phyloP scores from a whole-genome alignment of 2,113 vertebrate genomes.

The Balaeniceps rex region DNA sequence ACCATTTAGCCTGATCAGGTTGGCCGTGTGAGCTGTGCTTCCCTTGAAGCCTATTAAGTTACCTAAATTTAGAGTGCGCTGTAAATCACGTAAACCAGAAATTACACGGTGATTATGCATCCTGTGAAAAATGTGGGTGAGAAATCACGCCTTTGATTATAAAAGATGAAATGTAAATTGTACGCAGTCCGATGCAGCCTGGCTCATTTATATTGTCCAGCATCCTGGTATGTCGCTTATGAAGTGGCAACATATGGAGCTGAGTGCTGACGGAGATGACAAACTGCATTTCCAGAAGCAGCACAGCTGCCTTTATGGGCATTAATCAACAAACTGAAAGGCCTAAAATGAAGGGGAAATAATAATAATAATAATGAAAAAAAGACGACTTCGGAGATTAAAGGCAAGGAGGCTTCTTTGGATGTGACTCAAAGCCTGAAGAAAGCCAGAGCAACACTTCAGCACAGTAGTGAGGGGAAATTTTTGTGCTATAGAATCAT shows the following conservation, averaged over 20 bases:
- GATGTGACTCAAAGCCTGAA: neutral
- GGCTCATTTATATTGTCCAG: neutral
- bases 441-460: neutral
- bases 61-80: neutral
- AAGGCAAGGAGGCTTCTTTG: neutral
- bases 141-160: neutral
- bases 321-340: neutral
- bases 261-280: neutral
- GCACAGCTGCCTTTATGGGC: neutral
- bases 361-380: neutral
- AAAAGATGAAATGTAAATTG: neutral
- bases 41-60: neutral
- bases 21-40: neutral
- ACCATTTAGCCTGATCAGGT: neutral
- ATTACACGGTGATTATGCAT: neutral
- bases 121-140: neutral
- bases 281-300: constrained; percentile 9
- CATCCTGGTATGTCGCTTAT: neutral
- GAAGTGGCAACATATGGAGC: neutral
- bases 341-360: neutral
- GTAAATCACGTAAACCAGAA: neutral
- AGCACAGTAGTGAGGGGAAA: neutral
- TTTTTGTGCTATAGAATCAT: neutral
- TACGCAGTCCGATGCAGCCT: neutral
- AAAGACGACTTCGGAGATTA: neutral